Evolutionary conservation across 1,140 invertebrate genomes (phyloP), one percentile per base, ranked within the genome.

Genomic region (Lasaia peninsularis): DNA sequence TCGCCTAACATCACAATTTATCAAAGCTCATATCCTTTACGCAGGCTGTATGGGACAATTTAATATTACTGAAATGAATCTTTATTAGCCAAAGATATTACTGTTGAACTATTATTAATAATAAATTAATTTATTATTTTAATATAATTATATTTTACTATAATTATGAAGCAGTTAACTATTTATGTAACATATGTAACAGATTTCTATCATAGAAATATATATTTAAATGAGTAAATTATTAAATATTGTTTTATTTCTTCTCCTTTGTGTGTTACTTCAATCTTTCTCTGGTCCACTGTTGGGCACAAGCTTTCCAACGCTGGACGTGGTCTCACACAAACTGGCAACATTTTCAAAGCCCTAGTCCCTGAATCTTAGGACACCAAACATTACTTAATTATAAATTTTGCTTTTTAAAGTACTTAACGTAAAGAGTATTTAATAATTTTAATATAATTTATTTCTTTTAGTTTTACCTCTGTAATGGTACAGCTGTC

Each of bases 221-320:
- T 80, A 78, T 80, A 80, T 80, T 78, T 75, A 80, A 76, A 80
- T 70, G 74, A 80, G 59, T 77, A 77, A 75, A 80, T 77, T 78
- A 78, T 78, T 73, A 75, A 66, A 63, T 59, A 63, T 21, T 71
- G 73, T 73, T 67, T 73, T 68, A 70, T 71, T 55, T 40, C 12
- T 54, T 10, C 16, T n/a, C 21, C 20, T 35, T 14, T 8, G 28
- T 4, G 28, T 31, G 3, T 3, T 8, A 3, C 8, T 4, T 8
- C 3, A 31, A 31, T 31, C 3, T n/a, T n/a, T n/a, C n/a, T n/a
- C n/a, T n/a, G n/a, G n/a, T n/a, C n/a, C n/a, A n/a, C n/a, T n/a
- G n/a, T n/a, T n/a, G n/a, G n/a, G n/a, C n/a, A n/a, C n/a, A n/a
- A n/a, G n/a, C 3, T 31, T 4, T 31, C 28, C 3, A 7, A 11